Evolutionary conservation across 92 coral and sea anemone species (phyloP), one percentile per base, ranked within the genome.

Genomic region (Palythoa heliodiscus): DNA sequence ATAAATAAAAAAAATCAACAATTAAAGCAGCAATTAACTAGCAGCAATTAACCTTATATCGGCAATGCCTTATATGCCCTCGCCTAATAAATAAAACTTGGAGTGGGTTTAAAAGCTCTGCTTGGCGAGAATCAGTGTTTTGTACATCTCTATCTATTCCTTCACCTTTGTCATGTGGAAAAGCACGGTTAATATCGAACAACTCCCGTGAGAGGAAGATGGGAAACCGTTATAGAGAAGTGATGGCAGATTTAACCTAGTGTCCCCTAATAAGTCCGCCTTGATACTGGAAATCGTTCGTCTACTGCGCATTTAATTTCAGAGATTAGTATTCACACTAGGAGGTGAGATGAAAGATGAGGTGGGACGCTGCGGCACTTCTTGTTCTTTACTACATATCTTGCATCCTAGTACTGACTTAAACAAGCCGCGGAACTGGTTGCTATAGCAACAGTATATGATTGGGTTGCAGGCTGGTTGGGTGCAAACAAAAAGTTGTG

Each of bases 361-460:
- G 9, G 84, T 79, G 7, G 84, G 83, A 58, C 53, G 84, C 20
- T 38, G 84, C 2, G 52, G 17, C 3, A 7, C 20, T 37, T 64
- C 73, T 8, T 64, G 19, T 64, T 79, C 73, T 25, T 79, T 79
- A 16, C 73, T 40, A 12, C 84, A 79, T 55, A 37, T 58, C 73
- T 79, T 79, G 84, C 84, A 79, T 14, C 73, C 84, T 15, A 79
- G 73, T 13, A 79, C 19, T 4, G 73, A 20, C 73, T 79, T 79
- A 40, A 79, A 79, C 20, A 73, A 79, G 6, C 84, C 84, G 16
- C 84, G 84, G 73, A 79, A 79, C 60, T 79, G 84, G 73, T 79
- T 79, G 72, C 84, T 79, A 64, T 79, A 79, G 84, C 84, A 79
- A 79, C 84, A 79, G n/a, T 79, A 79, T 52, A 79, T 79, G 22